Base-by-base conservation (phyloP, 2,888 invertebrate genomes). In the Plebejus argus region DNA sequence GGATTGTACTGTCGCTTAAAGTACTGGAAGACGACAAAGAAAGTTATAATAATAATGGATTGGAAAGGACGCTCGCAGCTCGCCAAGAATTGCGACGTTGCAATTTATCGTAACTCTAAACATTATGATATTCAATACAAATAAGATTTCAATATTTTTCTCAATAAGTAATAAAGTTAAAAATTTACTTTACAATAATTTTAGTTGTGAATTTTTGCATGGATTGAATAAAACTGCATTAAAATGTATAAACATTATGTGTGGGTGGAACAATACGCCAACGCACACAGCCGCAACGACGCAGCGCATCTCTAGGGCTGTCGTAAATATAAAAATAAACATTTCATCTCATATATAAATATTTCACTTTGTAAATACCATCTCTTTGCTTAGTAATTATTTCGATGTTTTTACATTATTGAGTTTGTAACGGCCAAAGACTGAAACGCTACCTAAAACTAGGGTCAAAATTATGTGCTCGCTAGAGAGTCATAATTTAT, bases 11-110 rank as follows among this genome's bases (percentile, higher is more conserved):
- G 86, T 84, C 84, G 85, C 89, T 90, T 91, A 89, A 82, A 83
- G 84, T 90, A 92, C 83, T 92, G 92, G 92, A 92, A 93, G 92
- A 92, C 92, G 82, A 85, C 86, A 89, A 90, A 87, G 83, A 84
- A 91, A 91, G 39, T 45, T 72, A 45, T 7, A 72, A 45, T 20
- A 72, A 28, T 28, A 28, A n/a, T n/a, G n/a, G 20, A 72, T 39
- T 18, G 45, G 20, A 72, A 45, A 20, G 20, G 12, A 39, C 35
- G 71, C 39, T 6, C 12, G 18, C 20, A 28, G 15, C 53, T 74
- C 23, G 15, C 49, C 28, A 18, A 23, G 6, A 20, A 39, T 39
- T 39, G 71, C 71, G 71, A 71, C 71, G 71, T 71, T 71, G 39
- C 71, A 71, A n/a, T 35, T 71, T n/a, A 20, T 35, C 1, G 18